A percentile compares a stretch with the other conserved stretches of the same genome.
These are phyloP conservation scores for Steinernema feltiae DNA, from an alignment of 1,140 invertebrate genomes.

Conservation along the genomic window DNA sequence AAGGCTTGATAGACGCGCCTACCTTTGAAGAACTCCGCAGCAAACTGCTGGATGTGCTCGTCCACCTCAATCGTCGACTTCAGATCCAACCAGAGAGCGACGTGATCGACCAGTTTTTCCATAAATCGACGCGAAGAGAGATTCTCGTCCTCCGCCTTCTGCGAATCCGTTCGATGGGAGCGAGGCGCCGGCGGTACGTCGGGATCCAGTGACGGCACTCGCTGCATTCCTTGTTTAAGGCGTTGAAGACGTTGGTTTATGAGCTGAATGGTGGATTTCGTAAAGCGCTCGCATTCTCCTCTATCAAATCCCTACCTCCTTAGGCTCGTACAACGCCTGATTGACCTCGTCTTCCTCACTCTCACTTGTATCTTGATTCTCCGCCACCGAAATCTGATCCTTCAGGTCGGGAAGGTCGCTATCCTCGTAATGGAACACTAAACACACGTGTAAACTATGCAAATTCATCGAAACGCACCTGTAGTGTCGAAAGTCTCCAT, in stretches of 20 bases:
- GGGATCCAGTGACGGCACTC: neutral
- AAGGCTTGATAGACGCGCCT: neutral
- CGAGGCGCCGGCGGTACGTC: neutral
- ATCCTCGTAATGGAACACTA: constrained; percentile 8
- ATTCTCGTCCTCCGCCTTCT: neutral
- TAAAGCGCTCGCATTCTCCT: neutral
- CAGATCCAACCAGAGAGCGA: neutral
- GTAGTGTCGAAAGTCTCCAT: neutral
- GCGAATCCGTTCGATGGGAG: neutral
- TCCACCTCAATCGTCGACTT: neutral
- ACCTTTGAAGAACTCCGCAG: constrained; percentile 5
- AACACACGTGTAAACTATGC: neutral
- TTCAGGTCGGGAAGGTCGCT: neutral
- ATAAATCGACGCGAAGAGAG: neutral
- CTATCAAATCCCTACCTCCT: neutral
- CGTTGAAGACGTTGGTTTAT: constrained; percentile 4
- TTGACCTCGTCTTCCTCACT: neutral
- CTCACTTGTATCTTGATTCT: neutral
- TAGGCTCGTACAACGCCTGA: neutral
- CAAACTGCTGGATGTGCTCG: neutral
- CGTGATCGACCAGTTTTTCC: neutral
- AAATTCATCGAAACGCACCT: neutral
- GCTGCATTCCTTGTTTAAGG: constrained; percentile 4
- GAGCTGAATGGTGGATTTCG: neutral
- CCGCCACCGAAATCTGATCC: neutral